phyloP scores from a whole-genome alignment of 2,888 invertebrate species.

The Epistrophe grossulariae region DNA sequence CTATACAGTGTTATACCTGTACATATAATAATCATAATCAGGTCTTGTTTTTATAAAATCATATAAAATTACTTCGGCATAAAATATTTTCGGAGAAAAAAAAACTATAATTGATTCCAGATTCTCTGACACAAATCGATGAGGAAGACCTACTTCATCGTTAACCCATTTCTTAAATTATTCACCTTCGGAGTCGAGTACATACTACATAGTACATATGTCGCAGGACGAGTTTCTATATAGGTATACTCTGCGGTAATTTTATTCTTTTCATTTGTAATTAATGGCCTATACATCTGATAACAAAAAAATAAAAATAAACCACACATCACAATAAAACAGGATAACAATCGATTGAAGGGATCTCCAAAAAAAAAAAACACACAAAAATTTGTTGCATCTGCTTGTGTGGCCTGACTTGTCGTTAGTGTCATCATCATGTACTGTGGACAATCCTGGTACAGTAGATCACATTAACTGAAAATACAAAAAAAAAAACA shows the following conservation, averaged over 20 bases:
- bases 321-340: constrained; percentile 26
- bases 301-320: constrained; percentile 16
- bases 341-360: constrained; percentile 52
- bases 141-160: constrained; percentile 41
- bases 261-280: constrained; percentile 56
- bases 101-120: constrained; percentile 49
- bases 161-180: constrained; percentile 48
- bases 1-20: not conserved
- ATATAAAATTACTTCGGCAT: constrained; percentile 34
- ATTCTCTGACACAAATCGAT: constrained; percentile 33
- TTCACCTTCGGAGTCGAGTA: not conserved
- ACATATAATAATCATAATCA: not conserved
- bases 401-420: constrained; percentile 67
- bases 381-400: constrained; percentile 25
- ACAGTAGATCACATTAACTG: constrained; percentile 5
- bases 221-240: constrained; percentile 36
- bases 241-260: constrained; percentile 23
- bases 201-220: no score
- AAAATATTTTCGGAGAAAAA: constrained; percentile 43
- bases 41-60: constrained; percentile 36
- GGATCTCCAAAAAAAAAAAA: constrained; percentile 50
- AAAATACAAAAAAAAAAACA: not conserved
- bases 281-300: constrained; percentile 60
- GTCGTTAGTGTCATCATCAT: constrained; percentile 51
- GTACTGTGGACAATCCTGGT: constrained; percentile 47